Evolutionary conservation across 2,888 invertebrate species (phyloP), one percentile per base, ranked within the genome.

Genomic region (Hirudinaria manillensis): DNA sequence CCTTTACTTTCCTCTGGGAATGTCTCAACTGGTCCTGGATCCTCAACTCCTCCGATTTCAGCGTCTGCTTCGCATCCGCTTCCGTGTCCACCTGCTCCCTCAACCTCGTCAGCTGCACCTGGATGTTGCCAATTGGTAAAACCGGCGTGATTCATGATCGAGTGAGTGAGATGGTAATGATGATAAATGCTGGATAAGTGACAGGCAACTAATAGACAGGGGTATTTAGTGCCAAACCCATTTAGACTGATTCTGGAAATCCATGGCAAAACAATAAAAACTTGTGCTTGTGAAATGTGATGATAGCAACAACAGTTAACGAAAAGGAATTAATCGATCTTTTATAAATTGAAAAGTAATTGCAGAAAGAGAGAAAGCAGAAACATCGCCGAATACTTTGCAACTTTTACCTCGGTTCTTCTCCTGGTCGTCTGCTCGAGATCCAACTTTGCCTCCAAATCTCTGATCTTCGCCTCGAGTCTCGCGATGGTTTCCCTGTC

Each of bases 361-460:
- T n/a, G n/a, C n/a, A n/a, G n/a, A n/a, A n/a, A n/a, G n/a, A n/a
- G n/a, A n/a, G n/a, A n/a, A n/a, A n/a, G n/a, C n/a, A n/a, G n/a
- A n/a, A n/a, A n/a, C n/a, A n/a, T n/a, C n/a, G n/a, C n/a, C n/a
- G n/a, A n/a, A n/a, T n/a, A n/a, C n/a, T n/a, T n/a, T n/a, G n/a
- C n/a, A n/a, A 36, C 53, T 6, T 24, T 51, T n/a, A 77, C 78
- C 77, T 97, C 96, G 7, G 94, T 88, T n/a, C 95, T 89, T 0
- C 91, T 89, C 79, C 92, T 90, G 0, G 93, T 92, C 0, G 94
- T 93, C 81, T 91, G 91, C 83, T 97, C 96, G 80, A 96, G 87
- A 80, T 96, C 96, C 74, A 95, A 86, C 81, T 92, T 92, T 2
- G 93, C 92, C 84, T 97, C 95, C 76, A 96, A 86, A 83, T 97